Percentiles rank a stretch among this genome's conserved stretches.
Conservation (phyloP, 2,797 vertebrate genomes). For the Chiroxiphia lanceolata region DNA sequence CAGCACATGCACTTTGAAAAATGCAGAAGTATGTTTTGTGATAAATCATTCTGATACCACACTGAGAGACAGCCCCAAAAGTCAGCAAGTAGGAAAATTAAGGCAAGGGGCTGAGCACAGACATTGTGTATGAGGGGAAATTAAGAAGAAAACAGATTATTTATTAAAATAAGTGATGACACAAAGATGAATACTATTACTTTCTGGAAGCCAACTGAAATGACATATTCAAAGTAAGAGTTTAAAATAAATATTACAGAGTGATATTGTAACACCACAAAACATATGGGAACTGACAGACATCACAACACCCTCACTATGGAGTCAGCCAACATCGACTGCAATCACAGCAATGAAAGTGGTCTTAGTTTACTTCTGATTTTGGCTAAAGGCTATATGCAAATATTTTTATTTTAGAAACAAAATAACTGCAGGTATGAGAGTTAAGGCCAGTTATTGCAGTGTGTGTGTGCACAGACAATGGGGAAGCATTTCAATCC, state of each 20-base stretch:
- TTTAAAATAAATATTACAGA: slow-evolving; percentile 21
- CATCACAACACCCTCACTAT: not conserved
- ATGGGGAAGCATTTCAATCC: not conserved
- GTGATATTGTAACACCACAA: not conserved
- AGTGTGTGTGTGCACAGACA: not conserved
- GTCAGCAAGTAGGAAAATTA: not conserved
- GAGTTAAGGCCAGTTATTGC: not conserved
- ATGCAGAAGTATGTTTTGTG: not conserved
- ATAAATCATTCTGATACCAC: not conserved
- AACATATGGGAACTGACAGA: slow-evolving; percentile 28
- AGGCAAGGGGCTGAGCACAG: not conserved
- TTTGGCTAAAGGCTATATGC: not conserved
- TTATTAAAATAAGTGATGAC: slow-evolving; percentile 40
- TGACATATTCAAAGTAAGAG: not conserved
- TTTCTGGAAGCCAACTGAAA: slow-evolving; percentile 39
- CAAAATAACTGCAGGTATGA: not conserved
- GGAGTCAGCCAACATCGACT: not conserved
- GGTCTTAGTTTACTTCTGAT: not conserved
- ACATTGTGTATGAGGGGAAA: not conserved
- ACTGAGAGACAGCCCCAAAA: not conserved
- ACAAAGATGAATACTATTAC: not conserved
- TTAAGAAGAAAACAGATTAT: not conserved
- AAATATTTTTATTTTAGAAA: not conserved
- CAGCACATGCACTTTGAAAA: not conserved
- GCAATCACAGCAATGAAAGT: not conserved